phyloP scores from a whole-genome alignment of 2,888 invertebrate species.

The Villa cingulata region DNA sequence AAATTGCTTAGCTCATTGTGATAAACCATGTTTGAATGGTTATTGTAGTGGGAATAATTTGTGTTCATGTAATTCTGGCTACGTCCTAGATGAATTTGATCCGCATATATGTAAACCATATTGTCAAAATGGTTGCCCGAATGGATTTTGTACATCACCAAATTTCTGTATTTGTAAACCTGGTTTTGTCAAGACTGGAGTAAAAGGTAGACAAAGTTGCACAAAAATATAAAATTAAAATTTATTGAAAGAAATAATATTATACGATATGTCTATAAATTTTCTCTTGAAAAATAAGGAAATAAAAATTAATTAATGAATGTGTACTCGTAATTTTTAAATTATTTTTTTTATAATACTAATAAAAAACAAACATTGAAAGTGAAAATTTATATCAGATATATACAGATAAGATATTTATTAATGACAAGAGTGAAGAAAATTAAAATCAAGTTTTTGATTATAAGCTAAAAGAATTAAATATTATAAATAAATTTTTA shows the following conservation, averaged over 20 bases:
- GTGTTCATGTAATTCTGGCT: slow-evolving; percentile 47
- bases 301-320: no score
- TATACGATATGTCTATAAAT: no score
- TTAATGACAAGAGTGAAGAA: no score
- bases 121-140: slow-evolving; percentile 57
- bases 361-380: no score
- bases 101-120: slow-evolving; percentile 42
- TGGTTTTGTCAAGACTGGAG: slow-evolving; percentile 47
- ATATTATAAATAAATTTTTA: no score
- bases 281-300: no score
- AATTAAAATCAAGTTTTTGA: no score
- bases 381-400: no score
- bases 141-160: slow-evolving; percentile 59
- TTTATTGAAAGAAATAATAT: background rate
- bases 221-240: slow-evolving; percentile 22
- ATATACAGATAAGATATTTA: no score
- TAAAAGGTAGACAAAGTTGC: slow-evolving; percentile 50
- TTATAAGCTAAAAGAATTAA: no score
- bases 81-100: slow-evolving; percentile 32
- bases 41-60: slow-evolving; percentile 48
- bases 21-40: slow-evolving; percentile 53
- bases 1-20: slow-evolving; percentile 43
- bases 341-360: no score
- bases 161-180: slow-evolving; percentile 60
- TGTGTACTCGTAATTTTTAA: no score